Percentiles rank a stretch among this genome's conserved stretches.
Evolutionary conservation across 1,140 invertebrate genomes (phyloP).

Genomic region (Palaemon carinicauda): DNA sequence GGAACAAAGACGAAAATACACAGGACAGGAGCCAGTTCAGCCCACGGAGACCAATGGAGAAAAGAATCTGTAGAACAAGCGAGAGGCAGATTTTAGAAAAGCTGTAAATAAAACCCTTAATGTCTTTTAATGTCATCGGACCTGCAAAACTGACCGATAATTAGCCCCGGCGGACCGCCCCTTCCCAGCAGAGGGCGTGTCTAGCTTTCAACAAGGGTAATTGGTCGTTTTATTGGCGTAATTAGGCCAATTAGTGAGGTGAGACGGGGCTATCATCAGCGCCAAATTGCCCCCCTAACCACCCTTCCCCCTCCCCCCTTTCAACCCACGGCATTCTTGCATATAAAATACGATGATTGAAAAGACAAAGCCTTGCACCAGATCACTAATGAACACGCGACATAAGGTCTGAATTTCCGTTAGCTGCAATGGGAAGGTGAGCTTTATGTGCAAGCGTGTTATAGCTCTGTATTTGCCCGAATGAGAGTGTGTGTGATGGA

Average conservation of each 20-base stretch:
- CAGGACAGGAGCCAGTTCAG: not conserved
- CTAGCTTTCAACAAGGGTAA: constrained; percentile 29
- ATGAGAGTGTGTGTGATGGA: too few species aligned
- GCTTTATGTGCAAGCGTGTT: too few species aligned
- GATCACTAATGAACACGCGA: too few species aligned
- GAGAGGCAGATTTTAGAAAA: not conserved
- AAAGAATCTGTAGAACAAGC: not conserved
- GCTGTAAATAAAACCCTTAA: not conserved
- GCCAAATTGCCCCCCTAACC: constrained; percentile 22
- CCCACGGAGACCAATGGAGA: not conserved
- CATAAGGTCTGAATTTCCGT: too few species aligned
- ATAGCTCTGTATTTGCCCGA: too few species aligned
- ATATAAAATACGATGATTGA: not conserved
- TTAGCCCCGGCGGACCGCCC: not conserved
- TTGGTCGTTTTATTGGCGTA: constrained; percentile 45
- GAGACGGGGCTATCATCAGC: constrained; percentile 31
- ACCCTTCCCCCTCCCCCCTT: too few species aligned
- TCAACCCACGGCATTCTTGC: not conserved
- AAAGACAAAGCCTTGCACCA: not conserved
- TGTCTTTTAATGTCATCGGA: not conserved
- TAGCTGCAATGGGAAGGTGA: too few species aligned
- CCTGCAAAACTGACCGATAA: constrained; percentile 14
- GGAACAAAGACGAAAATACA: too few species aligned
- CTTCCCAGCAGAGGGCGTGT: constrained; percentile 34
- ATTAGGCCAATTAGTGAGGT: constrained; percentile 45